phyloP scores from a whole-genome alignment of 2,888 invertebrate species.

The Nezara viridula region DNA sequence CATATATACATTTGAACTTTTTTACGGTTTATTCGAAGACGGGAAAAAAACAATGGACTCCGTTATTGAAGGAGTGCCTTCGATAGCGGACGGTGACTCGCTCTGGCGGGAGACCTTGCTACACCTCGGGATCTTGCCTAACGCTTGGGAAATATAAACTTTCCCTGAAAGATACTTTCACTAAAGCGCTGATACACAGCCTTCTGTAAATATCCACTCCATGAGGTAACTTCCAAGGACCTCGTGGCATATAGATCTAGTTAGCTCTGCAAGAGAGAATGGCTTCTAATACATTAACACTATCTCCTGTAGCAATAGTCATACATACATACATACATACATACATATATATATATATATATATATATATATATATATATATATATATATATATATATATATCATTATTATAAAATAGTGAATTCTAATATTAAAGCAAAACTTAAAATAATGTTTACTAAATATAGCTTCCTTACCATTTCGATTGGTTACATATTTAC shows the following conservation, averaged over 20 bases:
- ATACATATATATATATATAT: no score
- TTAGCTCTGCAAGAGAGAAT: background rate
- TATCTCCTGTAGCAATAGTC: no score
- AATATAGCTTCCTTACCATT: no score
- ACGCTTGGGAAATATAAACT: conserved; percentile 7
- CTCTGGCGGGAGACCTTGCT: background rate
- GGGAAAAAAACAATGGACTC: background rate
- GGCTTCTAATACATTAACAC: background rate
- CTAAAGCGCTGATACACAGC: conserved; percentile 17
- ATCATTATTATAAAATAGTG: no score
- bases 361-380: no score
- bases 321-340: no score
- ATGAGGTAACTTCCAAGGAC: background rate
- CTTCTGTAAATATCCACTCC: background rate
- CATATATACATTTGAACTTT: no score
- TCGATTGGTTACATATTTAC: no score
- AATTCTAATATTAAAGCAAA: no score
- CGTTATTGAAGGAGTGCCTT: background rate
- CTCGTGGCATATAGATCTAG: conserved; percentile 1
- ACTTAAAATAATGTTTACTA: no score
- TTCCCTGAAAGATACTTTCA: conserved; percentile 21
- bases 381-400: no score
- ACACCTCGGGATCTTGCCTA: background rate
- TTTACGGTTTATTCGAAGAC: no score
- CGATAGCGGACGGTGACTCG: background rate